Conservation (phyloP, 2,888 invertebrate species). For the Drosophila buzzatii region DNA sequence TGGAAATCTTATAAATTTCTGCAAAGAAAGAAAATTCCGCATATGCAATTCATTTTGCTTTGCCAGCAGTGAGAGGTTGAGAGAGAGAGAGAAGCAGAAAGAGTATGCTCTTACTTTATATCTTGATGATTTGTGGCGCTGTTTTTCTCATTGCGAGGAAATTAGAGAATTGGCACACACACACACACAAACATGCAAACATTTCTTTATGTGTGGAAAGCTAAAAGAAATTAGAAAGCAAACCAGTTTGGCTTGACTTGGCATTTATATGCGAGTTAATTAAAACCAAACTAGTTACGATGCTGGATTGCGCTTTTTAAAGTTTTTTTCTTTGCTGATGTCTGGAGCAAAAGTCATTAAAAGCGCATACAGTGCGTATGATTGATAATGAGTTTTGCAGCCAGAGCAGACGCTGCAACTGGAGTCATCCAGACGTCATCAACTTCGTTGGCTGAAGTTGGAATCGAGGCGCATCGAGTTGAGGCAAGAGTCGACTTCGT, state of each 20-base stretch:
- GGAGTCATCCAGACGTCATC: not conserved
- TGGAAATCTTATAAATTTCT: slow-evolving; percentile 17
- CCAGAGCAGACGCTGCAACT: not conserved
- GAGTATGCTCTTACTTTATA: slow-evolving; percentile 40
- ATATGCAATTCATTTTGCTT: slow-evolving; percentile 46
- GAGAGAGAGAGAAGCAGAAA: slow-evolving; percentile 5
- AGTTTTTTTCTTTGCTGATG: slow-evolving; percentile 23
- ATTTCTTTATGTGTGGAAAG: slow-evolving; percentile 52
- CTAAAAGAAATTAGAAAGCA: slow-evolving; percentile 76
- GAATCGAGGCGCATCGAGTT: not conserved
- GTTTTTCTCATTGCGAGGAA: slow-evolving; percentile 59
- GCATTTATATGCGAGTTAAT: slow-evolving; percentile 76
- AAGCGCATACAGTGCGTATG: slow-evolving; percentile 71
- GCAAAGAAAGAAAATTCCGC: slow-evolving; percentile 17
- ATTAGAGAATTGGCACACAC: slow-evolving; percentile 68
- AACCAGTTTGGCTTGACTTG: slow-evolving; percentile 64
- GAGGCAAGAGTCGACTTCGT: too few species aligned
- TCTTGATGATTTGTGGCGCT: slow-evolving; percentile 67
- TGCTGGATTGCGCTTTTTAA: slow-evolving; percentile 46
- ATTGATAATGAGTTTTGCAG: slow-evolving; percentile 69
- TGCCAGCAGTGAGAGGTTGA: slow-evolving; percentile 16
- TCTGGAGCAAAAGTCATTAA: slow-evolving; percentile 69
- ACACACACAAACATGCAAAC: slow-evolving; percentile 21
- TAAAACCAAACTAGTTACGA: slow-evolving; percentile 79
- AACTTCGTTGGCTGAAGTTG: not conserved